These are phyloP conservation scores for Teleopsis dalmanni DNA, from an alignment of 1,140 invertebrate species.

Conservation along the genomic window DNA sequence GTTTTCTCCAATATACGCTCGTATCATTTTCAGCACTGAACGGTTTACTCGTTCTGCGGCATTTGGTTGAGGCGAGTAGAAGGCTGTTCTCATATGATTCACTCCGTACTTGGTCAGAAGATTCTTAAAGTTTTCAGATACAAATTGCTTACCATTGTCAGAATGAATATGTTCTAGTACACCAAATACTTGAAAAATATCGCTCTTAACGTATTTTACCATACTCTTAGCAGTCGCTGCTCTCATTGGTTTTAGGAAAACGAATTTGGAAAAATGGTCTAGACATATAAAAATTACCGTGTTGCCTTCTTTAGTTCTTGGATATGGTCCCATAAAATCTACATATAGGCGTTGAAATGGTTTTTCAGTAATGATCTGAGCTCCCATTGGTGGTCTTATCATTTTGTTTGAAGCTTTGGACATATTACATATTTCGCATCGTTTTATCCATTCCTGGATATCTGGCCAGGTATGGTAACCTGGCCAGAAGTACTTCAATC, in stretches of 20 bases:
- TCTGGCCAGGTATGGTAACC: no score
- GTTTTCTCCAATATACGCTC: slow-evolving; percentile 2
- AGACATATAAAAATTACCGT: background rate
- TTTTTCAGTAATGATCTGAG: background rate
- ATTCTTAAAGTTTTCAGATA: background rate
- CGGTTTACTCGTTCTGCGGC: slow-evolving; percentile 9
- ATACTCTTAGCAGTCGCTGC: background rate
- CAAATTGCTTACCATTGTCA: slow-evolving; percentile 7
- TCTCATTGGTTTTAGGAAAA: background rate
- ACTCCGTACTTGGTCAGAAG: background rate
- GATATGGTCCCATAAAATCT: slow-evolving; percentile 5
- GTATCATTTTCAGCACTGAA: slow-evolving; percentile 2
- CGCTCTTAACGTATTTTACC: background rate
- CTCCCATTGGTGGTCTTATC: background rate
- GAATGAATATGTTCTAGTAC: background rate
- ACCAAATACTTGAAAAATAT: background rate
- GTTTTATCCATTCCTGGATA: background rate
- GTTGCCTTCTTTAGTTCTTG: background rate
- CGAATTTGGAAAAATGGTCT: slow-evolving; percentile 1
- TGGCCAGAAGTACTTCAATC: no score
- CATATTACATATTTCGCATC: slow-evolving; percentile 1
- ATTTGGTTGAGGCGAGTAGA: slow-evolving; percentile 9
- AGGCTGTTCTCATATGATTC: background rate
- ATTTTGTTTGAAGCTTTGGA: background rate
- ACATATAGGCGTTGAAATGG: background rate